Base-by-base conservation (phyloP, 2,888 invertebrate genomes). In the Orchesella flavescens region DNA sequence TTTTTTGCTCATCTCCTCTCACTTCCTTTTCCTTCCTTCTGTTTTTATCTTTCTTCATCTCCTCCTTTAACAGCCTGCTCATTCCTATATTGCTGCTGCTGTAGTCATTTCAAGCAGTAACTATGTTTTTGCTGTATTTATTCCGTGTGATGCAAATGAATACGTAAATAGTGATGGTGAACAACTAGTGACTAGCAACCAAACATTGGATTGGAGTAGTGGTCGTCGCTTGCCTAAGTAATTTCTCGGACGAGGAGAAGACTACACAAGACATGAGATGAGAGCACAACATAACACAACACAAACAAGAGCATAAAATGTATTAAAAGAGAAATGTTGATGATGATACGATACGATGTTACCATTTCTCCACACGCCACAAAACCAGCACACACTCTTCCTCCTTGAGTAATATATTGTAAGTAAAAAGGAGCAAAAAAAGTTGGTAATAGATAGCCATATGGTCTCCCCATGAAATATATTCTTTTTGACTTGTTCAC, bases 391-490 rank as follows among this genome's bases (percentile, higher is more conserved):
- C 44, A 44, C 44, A 44, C n/a, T n/a, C n/a, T 44, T 44, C 12
- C 12, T 12, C 5, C 49, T 49, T 49, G 49, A 49, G 49, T n/a
- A 15, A 49, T 15, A 49, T 49, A n/a, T 43, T 43, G 66, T 17
- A 34, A 43, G 17, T 66, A 55, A 59, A 13, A 19, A 61, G 3
- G 21, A 10, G 59, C 59, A 19, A 59, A 13, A 53, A 53, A 53
- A 15, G 9, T 5, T 10, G 1, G 17, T 15, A 63, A 43, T 57
- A 69, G 49, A 71, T 63, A 71, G 78, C 78, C 71, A 71, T 78
- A 78, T 78, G 78, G 78, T 63, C 63, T 71, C 57, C 49, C 59
- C 21, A 77, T 77, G 77, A 77, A 77, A 77, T 77, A 77, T 76
- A 69, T 69, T 53, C 46, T 59, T 53, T 77, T 19, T 34, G 13